phyloP scores from a whole-genome alignment of 2,797 vertebrate species.

The Decapterus maruadsi region DNA sequence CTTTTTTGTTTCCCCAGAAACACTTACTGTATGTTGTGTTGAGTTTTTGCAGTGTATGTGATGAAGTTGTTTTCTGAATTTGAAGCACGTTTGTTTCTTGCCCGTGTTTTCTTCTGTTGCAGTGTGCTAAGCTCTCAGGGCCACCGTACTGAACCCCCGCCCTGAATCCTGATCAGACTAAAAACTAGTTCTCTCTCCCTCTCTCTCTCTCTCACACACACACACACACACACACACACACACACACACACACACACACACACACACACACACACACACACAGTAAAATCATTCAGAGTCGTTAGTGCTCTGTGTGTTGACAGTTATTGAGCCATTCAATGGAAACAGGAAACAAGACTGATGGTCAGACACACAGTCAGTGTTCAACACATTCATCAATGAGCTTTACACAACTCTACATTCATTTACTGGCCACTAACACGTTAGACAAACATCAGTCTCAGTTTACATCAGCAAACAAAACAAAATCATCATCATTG shows the following conservation, averaged over 20 bases:
- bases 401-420: not conserved
- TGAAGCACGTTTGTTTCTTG: too few species aligned
- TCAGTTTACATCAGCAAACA: not conserved
- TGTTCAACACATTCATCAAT: not conserved
- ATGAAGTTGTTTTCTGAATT: too few species aligned
- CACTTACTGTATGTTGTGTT: too few species aligned
- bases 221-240: not conserved
- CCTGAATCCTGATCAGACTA: not conserved
- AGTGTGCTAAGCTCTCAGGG: too few species aligned
- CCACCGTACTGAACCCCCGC: too few species aligned
- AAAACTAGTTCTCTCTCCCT: not conserved
- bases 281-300: slow-evolving; percentile 29
- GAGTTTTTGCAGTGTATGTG: too few species aligned
- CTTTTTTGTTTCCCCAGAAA: too few species aligned
- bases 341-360: slow-evolving; percentile 19
- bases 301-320: slow-evolving; percentile 10
- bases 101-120: too few species aligned
- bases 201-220: too few species aligned
- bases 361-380: not conserved
- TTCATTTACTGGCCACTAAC: not conserved
- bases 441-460: not conserved
- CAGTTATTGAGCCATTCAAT: slow-evolving; percentile 13
- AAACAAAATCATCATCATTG: too few species aligned
- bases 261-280: not conserved
- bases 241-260: not conserved